A percentile compares a stretch with the other conserved stretches of the same genome.
These are phyloP conservation scores for Procambarus clarkii DNA, from an alignment of 1,140 invertebrate species.

Conservation along the genomic window DNA sequence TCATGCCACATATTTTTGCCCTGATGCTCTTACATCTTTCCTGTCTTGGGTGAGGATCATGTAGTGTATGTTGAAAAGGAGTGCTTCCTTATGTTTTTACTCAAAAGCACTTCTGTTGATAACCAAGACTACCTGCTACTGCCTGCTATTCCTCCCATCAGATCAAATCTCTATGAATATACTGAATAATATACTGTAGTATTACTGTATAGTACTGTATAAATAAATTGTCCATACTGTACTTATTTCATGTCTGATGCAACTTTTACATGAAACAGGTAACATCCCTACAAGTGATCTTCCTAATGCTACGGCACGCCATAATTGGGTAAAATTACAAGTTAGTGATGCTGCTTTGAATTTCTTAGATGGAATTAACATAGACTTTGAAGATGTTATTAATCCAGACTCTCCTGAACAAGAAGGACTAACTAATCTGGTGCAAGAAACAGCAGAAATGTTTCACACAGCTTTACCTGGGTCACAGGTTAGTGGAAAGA, in stretches of 20 bases:
- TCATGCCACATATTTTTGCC: too few species aligned
- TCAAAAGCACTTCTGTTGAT: too few species aligned
- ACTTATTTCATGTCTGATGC: neutral
- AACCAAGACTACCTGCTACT: too few species aligned
- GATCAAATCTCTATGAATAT: too few species aligned
- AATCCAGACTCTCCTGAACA: constrained; percentile 72
- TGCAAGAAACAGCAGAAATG: constrained; percentile 73
- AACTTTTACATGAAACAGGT: constrained; percentile 52
- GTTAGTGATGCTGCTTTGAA: constrained; percentile 73
- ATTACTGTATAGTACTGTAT: too few species aligned
- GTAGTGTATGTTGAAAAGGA: too few species aligned
- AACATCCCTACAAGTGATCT: constrained; percentile 73
- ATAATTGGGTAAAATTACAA: constrained; percentile 75
- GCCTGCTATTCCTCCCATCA: too few species aligned
- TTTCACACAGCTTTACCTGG: constrained; percentile 73
- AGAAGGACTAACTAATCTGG: constrained; percentile 74
- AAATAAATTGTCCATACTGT: too few species aligned
- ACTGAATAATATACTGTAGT: too few species aligned
- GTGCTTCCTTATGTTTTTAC: too few species aligned
- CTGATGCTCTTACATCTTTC: too few species aligned
- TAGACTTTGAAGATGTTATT: constrained; percentile 76
- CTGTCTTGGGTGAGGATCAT: too few species aligned
- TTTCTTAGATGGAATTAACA: constrained; percentile 77
- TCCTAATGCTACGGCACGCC: constrained; percentile 72
- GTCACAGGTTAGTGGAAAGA: constrained; percentile 73